Evolutionary conservation across 2,888 invertebrate species (phyloP).

Genomic region (Tiliacea aurago): DNA sequence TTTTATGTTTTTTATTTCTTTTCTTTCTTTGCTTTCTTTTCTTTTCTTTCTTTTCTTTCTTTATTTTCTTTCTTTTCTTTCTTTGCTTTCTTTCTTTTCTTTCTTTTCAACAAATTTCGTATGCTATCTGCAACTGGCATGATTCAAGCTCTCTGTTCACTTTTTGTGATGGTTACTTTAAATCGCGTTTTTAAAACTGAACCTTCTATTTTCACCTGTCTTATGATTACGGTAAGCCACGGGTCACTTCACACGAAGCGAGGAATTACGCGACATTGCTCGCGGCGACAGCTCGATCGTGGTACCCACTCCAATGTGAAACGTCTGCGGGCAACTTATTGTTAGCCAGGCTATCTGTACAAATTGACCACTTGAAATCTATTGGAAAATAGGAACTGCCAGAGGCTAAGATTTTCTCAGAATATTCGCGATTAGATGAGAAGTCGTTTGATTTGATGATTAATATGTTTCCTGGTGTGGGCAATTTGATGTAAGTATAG

Average conservation of each 20-base stretch:
- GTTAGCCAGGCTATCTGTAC: slow-evolving; percentile 61
- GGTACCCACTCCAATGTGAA: slow-evolving; percentile 49
- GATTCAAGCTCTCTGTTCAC: no score
- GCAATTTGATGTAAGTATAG: slow-evolving; percentile 48
- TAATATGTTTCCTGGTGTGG: slow-evolving; percentile 56
- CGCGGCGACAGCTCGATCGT: slow-evolving; percentile 48
- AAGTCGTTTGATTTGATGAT: slow-evolving; percentile 58
- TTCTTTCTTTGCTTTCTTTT: no score
- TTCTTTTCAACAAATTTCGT: no score
- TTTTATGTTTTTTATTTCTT: no score
- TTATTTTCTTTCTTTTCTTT: no score
- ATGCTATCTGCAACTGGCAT: no score
- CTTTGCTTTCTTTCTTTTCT: no score
- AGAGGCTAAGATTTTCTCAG: slow-evolving; percentile 55
- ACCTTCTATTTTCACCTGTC: slow-evolving; percentile 44
- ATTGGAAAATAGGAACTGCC: slow-evolving; percentile 65
- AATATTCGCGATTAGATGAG: slow-evolving; percentile 56
- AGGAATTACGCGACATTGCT: slow-evolving; percentile 66
- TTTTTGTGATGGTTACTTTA: no score
- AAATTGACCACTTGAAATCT: slow-evolving; percentile 64
- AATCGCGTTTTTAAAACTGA: slow-evolving; percentile 3
- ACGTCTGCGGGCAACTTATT: slow-evolving; percentile 56
- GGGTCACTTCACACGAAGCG: slow-evolving; percentile 69
- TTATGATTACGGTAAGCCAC: slow-evolving; percentile 60
- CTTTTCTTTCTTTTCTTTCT: no score